These are phyloP conservation scores for Choristoneura rosaceana DNA, from an alignment of 2,888 invertebrate species.

Conservation along the genomic window DNA sequence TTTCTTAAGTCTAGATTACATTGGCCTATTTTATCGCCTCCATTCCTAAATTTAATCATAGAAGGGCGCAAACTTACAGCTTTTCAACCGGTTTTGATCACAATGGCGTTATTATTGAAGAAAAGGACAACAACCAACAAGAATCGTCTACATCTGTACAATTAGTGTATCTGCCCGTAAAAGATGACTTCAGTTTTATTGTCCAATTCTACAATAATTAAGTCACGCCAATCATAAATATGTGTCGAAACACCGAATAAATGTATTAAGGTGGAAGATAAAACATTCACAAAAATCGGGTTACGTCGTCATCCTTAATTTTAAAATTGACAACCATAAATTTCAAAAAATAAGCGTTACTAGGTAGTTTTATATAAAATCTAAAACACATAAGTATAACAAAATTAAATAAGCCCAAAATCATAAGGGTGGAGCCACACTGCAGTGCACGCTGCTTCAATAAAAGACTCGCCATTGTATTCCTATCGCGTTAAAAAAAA, in stretches of 20 bases:
- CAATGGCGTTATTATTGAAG: too few species aligned
- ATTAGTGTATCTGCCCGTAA: neutral
- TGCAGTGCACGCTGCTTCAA: neutral
- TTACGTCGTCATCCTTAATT: slow-evolving; percentile 24
- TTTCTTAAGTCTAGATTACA: slow-evolving; percentile 53
- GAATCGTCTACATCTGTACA: too few species aligned
- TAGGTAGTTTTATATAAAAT: slow-evolving; percentile 30
- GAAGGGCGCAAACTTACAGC: neutral
- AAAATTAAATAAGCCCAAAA: neutral
- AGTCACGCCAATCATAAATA: neutral
- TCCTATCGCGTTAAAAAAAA: too few species aligned
- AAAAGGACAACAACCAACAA: too few species aligned
- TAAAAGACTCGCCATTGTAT: too few species aligned
- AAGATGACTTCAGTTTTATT: neutral
- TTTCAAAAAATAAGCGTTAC: slow-evolving; percentile 33
- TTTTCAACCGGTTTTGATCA: neutral
- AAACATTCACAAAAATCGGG: slow-evolving; percentile 1
- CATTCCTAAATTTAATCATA: slow-evolving; percentile 35
- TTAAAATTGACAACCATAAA: slow-evolving; percentile 42
- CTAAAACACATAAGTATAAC: slow-evolving; percentile 15
- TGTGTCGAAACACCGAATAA: neutral
- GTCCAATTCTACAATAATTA: neutral
- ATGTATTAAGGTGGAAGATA: neutral
- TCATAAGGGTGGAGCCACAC: neutral
- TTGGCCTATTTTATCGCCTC: slow-evolving; percentile 49